Conservation (phyloP, 2,888 invertebrate genomes). For the Pristionchus japonicus region DNA sequence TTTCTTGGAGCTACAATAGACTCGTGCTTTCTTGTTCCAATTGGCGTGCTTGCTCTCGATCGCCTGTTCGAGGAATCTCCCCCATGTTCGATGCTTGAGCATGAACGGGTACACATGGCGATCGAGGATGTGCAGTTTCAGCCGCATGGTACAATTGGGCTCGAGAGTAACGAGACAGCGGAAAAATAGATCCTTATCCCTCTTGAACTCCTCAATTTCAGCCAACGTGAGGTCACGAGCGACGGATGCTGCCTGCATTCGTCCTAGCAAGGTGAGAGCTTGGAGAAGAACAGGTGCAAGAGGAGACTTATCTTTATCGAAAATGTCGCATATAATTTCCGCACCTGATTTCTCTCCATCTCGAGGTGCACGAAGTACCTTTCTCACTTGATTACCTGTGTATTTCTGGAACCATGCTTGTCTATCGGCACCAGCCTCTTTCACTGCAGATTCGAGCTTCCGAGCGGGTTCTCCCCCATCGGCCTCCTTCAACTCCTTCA, state of each 20-base stretch:
- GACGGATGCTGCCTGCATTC: background rate
- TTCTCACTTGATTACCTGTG: constrained; percentile 7
- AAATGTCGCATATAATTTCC: background rate
- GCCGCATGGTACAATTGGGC: background rate
- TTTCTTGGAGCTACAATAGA: background rate
- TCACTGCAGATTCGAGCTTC: background rate
- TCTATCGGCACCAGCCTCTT: background rate
- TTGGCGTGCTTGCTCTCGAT: constrained; percentile 18
- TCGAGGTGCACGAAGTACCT: background rate
- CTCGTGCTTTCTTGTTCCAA: constrained; percentile 37
- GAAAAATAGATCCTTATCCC: background rate
- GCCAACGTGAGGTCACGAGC: background rate
- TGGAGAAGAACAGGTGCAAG: background rate
- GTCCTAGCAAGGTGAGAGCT: background rate
- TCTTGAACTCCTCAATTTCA: constrained; percentile 7
- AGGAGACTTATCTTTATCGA: background rate
- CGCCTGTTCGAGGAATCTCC: background rate
- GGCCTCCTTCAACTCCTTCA: background rate
- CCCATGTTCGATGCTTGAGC: constrained; percentile 18
- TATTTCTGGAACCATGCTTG: constrained; percentile 35
- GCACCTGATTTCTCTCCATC: background rate
- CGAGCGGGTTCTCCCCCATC: background rate
- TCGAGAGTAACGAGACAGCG: background rate
- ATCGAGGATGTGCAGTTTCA: constrained; percentile 10
- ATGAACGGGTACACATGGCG: constrained; percentile 31